phyloP scores from a whole-genome alignment of 1,140 invertebrate species.

The Apis dorsata region DNA sequence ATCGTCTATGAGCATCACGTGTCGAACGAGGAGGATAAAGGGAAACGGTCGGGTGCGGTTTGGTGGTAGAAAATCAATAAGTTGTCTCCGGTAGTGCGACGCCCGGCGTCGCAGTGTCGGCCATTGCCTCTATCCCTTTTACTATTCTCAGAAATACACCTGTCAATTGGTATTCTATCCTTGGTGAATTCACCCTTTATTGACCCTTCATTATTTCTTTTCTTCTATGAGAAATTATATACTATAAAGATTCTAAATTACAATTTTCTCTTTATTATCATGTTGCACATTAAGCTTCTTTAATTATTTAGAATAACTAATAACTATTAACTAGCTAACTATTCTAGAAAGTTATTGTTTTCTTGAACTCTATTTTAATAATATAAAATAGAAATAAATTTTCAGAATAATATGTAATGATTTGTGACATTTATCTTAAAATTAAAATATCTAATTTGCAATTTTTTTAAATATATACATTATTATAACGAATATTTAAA shows the following conservation, averaged over 20 bases:
- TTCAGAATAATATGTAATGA: too few relatives aligned
- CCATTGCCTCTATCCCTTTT: conserved; percentile 31
- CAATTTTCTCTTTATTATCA: too few relatives aligned
- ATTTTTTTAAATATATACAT: too few relatives aligned
- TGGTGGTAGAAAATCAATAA: conserved; percentile 45
- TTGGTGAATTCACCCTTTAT: not conserved
- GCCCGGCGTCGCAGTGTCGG: conserved; percentile 41
- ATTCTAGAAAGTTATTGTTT: too few relatives aligned
- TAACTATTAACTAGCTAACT: not conserved
- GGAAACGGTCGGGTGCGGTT: conserved; percentile 23
- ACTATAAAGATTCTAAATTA: not conserved
- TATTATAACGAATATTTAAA: too few relatives aligned
- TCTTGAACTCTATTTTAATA: too few relatives aligned
- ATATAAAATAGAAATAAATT: too few relatives aligned
- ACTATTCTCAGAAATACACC: conserved; percentile 41
- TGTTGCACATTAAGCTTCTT: not conserved
- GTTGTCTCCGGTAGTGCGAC: conserved; percentile 29
- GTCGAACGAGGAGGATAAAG: conserved; percentile 17
- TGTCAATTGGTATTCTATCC: conserved; percentile 13
- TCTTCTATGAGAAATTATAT: conserved; percentile 9
- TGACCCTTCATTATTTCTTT: not conserved
- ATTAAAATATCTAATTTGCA: too few relatives aligned
- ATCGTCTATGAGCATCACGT: not conserved
- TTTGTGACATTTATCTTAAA: too few relatives aligned
- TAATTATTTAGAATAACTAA: not conserved